A percentile compares a stretch with the other conserved stretches of the same genome.
Conservation (phyloP, 1,140 invertebrate genomes). For the Glossosoma conforme region DNA sequence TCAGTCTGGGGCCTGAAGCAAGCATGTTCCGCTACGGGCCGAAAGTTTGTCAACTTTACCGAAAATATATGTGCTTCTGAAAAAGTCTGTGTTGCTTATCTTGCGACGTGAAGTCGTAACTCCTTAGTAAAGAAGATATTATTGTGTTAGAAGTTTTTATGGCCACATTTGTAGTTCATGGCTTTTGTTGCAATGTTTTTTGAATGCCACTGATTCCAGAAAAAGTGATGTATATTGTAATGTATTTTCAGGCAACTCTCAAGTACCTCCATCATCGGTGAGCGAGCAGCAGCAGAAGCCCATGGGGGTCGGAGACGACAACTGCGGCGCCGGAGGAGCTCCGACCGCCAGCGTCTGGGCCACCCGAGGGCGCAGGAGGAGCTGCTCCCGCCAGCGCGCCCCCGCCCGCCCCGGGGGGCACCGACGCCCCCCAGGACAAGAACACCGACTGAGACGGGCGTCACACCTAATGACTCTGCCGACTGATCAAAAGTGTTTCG, state of each 20-base stretch:
- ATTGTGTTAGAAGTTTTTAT: no score
- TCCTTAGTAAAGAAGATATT: no score
- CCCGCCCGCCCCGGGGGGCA: constrained; percentile 15
- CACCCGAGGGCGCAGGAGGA: constrained; percentile 31
- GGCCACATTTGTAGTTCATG: neutral
- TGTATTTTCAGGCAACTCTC: constrained; percentile 14
- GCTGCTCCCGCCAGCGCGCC: constrained; percentile 34
- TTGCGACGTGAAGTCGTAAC: neutral
- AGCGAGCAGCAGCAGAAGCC: constrained; percentile 10
- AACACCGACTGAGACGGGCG: neutral
- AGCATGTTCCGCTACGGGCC: no score
- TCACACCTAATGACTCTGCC: neutral
- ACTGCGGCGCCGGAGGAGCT: constrained; percentile 26
- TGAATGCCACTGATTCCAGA: neutral
- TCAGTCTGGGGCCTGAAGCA: no score
- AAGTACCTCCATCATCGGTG: neutral
- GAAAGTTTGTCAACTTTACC: no score
- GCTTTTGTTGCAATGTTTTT: neutral
- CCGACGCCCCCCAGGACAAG: constrained; percentile 32
- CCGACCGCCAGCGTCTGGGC: constrained; percentile 35
- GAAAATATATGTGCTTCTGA: no score
- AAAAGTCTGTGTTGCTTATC: no score
- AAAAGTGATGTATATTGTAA: no score
- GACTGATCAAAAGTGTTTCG: neutral
- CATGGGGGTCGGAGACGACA: neutral